A percentile compares a stretch with the other conserved stretches of the same genome.
These are phyloP conservation scores for Palythoa caribaeorum DNA, from an alignment of 92 coral and sea anemone species.

Conservation along the genomic window DNA sequence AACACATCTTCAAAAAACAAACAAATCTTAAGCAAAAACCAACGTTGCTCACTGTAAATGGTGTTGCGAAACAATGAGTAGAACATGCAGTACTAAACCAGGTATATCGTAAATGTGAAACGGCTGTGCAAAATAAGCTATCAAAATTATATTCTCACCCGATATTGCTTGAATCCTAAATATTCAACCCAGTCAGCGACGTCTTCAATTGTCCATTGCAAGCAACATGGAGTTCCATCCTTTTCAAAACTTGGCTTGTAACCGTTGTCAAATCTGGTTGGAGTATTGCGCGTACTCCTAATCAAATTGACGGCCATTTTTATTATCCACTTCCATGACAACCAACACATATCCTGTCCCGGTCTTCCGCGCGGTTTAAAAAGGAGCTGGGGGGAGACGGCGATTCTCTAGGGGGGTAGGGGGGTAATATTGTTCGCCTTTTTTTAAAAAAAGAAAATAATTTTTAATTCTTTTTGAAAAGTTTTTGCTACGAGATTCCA, in stretches of 20 bases:
- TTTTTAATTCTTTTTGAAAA: no score
- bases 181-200: slow-evolving; percentile 98
- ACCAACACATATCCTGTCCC: slow-evolving; percentile 37
- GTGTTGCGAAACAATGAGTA: no score
- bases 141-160: slow-evolving; percentile 62
- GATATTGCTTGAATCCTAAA: slow-evolving; percentile 88
- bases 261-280: slow-evolving; percentile 88
- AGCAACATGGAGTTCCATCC: slow-evolving; percentile 92
- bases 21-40: no score
- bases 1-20: no score
- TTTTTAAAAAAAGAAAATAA: no score
- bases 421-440: no score
- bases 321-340: slow-evolving; percentile 64
- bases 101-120: background rate
- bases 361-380: background rate
- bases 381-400: background rate
- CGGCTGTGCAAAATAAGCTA: background rate
- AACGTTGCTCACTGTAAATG: no score
- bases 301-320: slow-evolving; percentile 84
- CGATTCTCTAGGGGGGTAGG: background rate
- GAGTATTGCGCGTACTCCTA: slow-evolving; percentile 84
- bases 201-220: slow-evolving; percentile 86
- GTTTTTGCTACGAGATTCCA: no score
- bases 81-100: no score
- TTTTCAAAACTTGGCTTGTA: slow-evolving; percentile 83